phyloP scores from a whole-genome alignment of 2,797 vertebrate genomes.

The Orestias chungarensis region DNA sequence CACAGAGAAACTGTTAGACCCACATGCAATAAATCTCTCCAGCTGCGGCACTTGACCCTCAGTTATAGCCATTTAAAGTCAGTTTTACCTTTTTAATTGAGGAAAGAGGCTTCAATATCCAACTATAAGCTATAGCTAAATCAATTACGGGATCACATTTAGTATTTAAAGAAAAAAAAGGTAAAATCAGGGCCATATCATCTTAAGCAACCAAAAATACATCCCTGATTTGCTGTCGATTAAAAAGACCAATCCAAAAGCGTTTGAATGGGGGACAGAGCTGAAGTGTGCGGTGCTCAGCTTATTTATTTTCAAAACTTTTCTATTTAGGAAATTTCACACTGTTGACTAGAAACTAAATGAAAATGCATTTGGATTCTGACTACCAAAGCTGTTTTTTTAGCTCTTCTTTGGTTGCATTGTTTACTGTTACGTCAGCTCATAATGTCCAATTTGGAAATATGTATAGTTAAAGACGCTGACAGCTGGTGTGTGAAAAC shows the following conservation, averaged over 20 bases:
- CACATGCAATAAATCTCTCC: constrained; percentile 60
- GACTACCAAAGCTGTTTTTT: background rate
- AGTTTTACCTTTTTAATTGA: constrained; percentile 15
- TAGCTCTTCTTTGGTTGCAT: background rate
- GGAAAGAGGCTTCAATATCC: constrained; percentile 14
- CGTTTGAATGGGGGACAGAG: background rate
- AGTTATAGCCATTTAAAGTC: constrained; percentile 58
- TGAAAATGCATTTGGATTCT: background rate
- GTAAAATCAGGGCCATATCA: background rate
- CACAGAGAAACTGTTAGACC: constrained; percentile 65
- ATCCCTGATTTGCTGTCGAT: background rate
- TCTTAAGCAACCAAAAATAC: background rate
- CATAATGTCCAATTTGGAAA: background rate
- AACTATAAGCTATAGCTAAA: background rate
- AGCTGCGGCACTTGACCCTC: constrained; percentile 59
- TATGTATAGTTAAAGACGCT: background rate
- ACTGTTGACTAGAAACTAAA: background rate
- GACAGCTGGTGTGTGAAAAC: background rate
- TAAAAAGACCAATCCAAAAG: background rate
- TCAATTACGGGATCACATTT: background rate
- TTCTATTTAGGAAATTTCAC: background rate
- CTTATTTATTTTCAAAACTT: background rate
- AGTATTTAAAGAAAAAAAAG: constrained; percentile 3
- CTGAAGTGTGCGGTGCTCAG: background rate
- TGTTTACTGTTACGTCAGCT: too few species aligned